Base-by-base conservation (phyloP, 2,888 invertebrate species). In the Oxycera nigricornis region DNA sequence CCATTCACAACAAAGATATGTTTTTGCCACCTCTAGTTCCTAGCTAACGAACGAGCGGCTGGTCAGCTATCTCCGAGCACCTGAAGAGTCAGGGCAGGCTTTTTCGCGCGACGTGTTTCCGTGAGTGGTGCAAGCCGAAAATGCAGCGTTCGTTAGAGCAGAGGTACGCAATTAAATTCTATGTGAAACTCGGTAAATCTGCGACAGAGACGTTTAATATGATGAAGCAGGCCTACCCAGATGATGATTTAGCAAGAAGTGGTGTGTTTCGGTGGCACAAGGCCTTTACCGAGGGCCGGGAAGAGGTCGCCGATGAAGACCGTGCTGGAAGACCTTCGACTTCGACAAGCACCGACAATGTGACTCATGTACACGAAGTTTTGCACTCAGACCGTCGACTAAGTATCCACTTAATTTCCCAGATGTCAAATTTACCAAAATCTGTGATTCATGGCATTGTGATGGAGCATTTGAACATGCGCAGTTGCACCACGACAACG, bases 41-140 rank as follows among this genome's bases (percentile, higher is more conserved):
- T 55, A 55, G 55, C 55, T 55, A 55, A 55, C 55, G 1, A 55
- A 55, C 55, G 55, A 55, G 55, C 24, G 55, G 55, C 55, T 55
- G 55, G 24, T 55, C 17, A 0, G 55, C 24, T 55, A 55, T 55
- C 22, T 55, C 55, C 55, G 2, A 55, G 55, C 55, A 55, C 55
- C 55, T 55, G 55, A 24, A 55, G 55, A 55, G 55, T 55, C 0
- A 55, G 55, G n/a, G n/a, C n/a, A n/a, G n/a, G n/a, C 2, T 1
- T 55, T 55, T 55, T 55, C 55, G 55, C 2, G 22, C 22, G 55
- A 55, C 55, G 55, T 55, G 55, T 55, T 55, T 55, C 55, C 55
- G 55, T 55, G 55, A 55, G 55, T 55, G 55, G 55, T 55, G 55
- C 55, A 20, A 55, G 55, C 55, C 22, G 55, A 55, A 1, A 55